Evolutionary conservation across 2,797 vertebrate species (phyloP).

Genomic region (Rachycentron canadum): DNA sequence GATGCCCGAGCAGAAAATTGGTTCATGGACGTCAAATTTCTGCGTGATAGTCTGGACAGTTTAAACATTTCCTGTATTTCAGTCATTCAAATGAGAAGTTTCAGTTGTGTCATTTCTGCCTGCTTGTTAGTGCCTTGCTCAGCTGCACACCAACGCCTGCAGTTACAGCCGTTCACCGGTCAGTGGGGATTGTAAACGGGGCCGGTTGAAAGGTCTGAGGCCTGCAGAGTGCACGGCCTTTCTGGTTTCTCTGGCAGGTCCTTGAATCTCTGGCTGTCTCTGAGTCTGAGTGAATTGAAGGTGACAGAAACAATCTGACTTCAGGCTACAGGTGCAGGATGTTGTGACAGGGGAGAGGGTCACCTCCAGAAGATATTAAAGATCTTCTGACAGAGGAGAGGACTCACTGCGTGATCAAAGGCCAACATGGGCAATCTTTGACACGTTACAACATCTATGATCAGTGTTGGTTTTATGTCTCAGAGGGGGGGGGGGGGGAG

Average conservation of each 20-base stretch:
- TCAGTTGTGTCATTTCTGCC: too few relatives aligned
- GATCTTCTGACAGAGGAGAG: constrained; percentile 31
- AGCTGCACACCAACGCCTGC: background rate
- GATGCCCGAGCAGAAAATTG: too few relatives aligned
- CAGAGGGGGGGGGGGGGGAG: too few relatives aligned
- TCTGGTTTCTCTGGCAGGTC: constrained; percentile 14
- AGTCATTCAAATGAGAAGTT: too few relatives aligned
- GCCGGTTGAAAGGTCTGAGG: background rate
- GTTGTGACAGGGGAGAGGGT: constrained; percentile 49
- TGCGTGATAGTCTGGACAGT: too few relatives aligned
- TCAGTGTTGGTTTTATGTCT: constrained; percentile 26
- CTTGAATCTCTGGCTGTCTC: constrained; percentile 4
- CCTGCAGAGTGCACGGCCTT: background rate
- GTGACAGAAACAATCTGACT: constrained; percentile 44
- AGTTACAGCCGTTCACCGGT: background rate
- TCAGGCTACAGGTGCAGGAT: constrained; percentile 18
- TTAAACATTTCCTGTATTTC: too few relatives aligned
- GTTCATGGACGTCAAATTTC: too few relatives aligned
- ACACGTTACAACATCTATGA: constrained; percentile 42
- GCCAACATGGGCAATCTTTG: constrained; percentile 15
- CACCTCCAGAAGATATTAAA: constrained; percentile 37
- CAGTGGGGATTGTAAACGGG: background rate
- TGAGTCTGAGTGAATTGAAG: constrained; percentile 31
- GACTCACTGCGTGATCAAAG: constrained; percentile 51
- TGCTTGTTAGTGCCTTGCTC: background rate